Percentiles rank a stretch among this genome's conserved stretches.
Conservation (phyloP, 2,888 invertebrate genomes). For the Caenorhabditis sp. region DNA sequence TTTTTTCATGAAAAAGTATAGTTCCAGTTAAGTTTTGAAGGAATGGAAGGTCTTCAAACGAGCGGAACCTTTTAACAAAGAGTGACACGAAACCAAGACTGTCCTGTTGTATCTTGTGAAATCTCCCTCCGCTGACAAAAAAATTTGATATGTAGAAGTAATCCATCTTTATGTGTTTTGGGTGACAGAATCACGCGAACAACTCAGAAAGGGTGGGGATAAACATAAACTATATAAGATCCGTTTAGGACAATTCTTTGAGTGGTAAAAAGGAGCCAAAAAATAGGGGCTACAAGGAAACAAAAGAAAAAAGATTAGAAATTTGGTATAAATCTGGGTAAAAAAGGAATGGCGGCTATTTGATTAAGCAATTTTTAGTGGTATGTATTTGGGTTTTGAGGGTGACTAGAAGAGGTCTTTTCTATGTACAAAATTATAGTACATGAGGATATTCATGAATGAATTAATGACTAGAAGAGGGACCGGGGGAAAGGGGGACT, state of each 20-base stretch:
- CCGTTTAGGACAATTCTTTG: neutral
- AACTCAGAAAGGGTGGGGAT: neutral
- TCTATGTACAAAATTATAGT: slow-evolving; percentile 39
- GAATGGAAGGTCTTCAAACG: no score
- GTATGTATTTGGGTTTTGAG: neutral
- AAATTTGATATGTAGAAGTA: neutral
- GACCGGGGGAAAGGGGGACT: neutral
- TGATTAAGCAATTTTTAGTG: neutral
- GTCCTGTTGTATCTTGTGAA: no score
- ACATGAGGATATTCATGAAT: no score
- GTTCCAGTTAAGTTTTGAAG: no score
- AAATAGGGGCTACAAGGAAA: neutral
- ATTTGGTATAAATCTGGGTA: slow-evolving; percentile 1
- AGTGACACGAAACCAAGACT: no score
- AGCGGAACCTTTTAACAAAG: no score
- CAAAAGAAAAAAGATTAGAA: neutral
- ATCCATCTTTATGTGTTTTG: neutral
- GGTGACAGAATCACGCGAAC: no score
- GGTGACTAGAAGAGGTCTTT: neutral
- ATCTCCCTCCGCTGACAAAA: neutral
- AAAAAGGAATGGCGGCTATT: neutral
- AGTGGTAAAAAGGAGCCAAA: neutral
- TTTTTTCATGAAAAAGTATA: no score
- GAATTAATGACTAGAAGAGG: neutral
- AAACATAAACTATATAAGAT: neutral